Percentiles rank a stretch among this genome's conserved stretches.
These are phyloP conservation scores for Standfussiana lucernea DNA, from an alignment of 2,888 invertebrate genomes.

Conservation along the genomic window DNA sequence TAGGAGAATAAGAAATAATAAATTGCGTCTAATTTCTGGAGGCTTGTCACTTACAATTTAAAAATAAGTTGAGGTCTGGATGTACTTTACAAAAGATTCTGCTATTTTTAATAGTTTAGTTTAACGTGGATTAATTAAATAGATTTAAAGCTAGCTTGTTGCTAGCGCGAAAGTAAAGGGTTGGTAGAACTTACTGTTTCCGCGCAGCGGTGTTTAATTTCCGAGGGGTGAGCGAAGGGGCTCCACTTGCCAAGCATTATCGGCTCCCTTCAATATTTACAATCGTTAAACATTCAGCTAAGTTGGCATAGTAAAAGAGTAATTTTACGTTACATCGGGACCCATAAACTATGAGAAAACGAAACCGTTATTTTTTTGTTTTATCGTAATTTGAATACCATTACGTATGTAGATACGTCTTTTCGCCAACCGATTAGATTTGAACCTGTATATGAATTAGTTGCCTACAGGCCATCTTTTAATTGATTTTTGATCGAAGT, in stretches of 20 bases:
- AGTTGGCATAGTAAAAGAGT: neutral
- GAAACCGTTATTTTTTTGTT: neutral
- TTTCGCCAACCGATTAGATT: neutral
- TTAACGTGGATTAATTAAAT: neutral
- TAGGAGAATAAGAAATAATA: too few species aligned
- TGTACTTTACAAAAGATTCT: neutral
- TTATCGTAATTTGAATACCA: neutral
- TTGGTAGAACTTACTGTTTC: conserved; percentile 64
- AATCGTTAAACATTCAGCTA: neutral
- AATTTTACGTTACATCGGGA: neutral
- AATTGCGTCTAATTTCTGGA: too few species aligned
- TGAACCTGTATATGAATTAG: neutral
- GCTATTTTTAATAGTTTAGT: neutral
- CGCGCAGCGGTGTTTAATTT: conserved; percentile 48
- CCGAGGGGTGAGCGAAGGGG: conserved; percentile 74
- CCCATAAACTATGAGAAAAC: neutral
- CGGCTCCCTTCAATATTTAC: conserved; percentile 77
- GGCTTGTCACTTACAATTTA: too few species aligned
- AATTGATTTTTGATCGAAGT: too few species aligned
- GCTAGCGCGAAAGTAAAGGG: neutral
- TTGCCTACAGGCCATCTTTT: neutral
- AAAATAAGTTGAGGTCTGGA: neutral
- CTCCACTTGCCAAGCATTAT: conserved; percentile 81
- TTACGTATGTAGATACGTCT: neutral
- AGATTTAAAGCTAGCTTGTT: neutral